Evolutionary conservation across 2,888 invertebrate species (phyloP).

Genomic region (Epinotia ramella): DNA sequence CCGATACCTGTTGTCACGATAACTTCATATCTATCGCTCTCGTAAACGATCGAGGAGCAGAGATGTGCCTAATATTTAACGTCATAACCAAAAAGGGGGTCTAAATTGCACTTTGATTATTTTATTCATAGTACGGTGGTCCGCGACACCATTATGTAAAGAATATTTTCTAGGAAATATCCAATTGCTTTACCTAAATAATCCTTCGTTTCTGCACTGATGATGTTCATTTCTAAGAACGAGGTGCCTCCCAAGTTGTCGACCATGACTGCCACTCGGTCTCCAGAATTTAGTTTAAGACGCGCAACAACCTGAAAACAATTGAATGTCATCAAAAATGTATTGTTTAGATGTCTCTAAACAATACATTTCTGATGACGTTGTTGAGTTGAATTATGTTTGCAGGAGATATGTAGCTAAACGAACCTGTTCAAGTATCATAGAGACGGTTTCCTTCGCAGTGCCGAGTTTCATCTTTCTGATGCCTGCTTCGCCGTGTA

Average conservation of each 20-base stretch:
- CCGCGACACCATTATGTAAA: too few species aligned
- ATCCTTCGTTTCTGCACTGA: slow-evolving; percentile 87
- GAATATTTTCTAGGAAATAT: too few species aligned
- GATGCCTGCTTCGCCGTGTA: slow-evolving; percentile 85
- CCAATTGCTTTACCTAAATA: slow-evolving; percentile 84
- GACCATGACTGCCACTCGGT: slow-evolving; percentile 87
- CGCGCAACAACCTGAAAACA: slow-evolving; percentile 66
- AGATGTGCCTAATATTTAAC: too few species aligned
- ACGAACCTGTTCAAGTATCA: slow-evolving; percentile 78
- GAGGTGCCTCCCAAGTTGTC: slow-evolving; percentile 93
- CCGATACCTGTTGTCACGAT: neutral
- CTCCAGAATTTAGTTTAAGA: slow-evolving; percentile 65
- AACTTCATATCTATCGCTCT: neutral
- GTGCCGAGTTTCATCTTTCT: slow-evolving; percentile 74
- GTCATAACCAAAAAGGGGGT: too few species aligned
- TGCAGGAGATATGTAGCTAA: neutral
- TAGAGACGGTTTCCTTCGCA: slow-evolving; percentile 75
- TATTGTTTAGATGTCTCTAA: neutral
- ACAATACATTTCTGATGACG: neutral
- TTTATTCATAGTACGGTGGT: neutral
- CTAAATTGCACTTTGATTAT: neutral
- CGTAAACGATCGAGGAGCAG: neutral
- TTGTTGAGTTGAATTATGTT: neutral
- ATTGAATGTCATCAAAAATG: neutral
- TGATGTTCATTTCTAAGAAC: slow-evolving; percentile 90